Base-by-base conservation (phyloP, 2,113 vertebrate genomes). In the Phylloscopus trochilus region DNA sequence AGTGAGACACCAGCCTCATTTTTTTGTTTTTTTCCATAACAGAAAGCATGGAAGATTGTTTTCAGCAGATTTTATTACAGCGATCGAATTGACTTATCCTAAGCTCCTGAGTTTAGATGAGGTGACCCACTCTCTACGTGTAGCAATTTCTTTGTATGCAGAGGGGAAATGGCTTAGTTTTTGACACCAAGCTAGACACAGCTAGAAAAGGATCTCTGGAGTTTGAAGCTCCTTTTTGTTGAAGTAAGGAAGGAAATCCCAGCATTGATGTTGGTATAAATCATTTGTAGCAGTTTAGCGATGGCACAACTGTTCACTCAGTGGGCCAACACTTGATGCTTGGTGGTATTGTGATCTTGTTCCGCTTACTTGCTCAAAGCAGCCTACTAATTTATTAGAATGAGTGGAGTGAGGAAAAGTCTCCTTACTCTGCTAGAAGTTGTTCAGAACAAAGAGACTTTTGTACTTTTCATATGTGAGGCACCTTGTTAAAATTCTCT, bases 401-500 rank as follows among this genome's bases (percentile, higher is more conserved):
- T 82, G 72, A 96, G 77, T 14, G 7, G 69, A 91, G 83, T 70
- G 89, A 92, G 69, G 81, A 83, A 69, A 92, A 90, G 92, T 72
- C 64, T 88, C 64, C 82, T 90, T 73, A 37, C 75, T 30, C 91
- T 84, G 23, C 30, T 59, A 87, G 73, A 82, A 46, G 51, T 83
- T 94, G 72, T 87, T 93, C 66, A 93, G 87, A 97, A 97, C 96
- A 97, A 97, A 97, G 91, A 83, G 60, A 72, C 60, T 90, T 86
- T 63, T 92, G 72, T 94, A 60, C 62, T 93, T 93, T 90, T 95
- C 67, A 26, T 76, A 66, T 52, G 62, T 58, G 79, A 92, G 93
- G 74, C 58, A 93, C 95, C 89, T 95, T 97, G 88, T 97, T 97
- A 97, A 97, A 97, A 97, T 95, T 96, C 80, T 86, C 94, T 73